These are phyloP conservation scores for Aphyosemion australe DNA, from an alignment of 2,113 vertebrate genomes.

Conservation along the genomic window DNA sequence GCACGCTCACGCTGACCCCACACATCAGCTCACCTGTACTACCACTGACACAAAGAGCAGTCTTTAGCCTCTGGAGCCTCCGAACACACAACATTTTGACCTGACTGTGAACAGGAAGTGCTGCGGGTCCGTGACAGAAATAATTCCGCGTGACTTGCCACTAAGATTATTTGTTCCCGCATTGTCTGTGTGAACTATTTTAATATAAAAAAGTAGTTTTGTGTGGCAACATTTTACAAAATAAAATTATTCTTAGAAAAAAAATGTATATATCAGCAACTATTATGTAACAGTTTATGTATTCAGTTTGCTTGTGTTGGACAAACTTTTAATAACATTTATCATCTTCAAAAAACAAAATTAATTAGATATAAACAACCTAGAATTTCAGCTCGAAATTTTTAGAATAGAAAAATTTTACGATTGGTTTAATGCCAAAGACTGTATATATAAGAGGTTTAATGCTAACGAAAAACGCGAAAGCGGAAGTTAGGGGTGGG, in stretches of 20 bases:
- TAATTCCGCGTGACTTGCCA: neutral
- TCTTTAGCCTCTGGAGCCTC: constrained; percentile 24
- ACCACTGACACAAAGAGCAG: constrained; percentile 9
- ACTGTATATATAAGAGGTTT: too few species aligned
- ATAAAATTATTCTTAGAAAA: neutral
- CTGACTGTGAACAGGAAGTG: constrained; percentile 29
- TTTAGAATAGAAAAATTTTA: too few species aligned
- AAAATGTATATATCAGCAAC: neutral
- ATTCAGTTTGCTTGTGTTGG: neutral
- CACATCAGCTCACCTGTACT: constrained; percentile 14
- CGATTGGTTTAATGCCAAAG: too few species aligned
- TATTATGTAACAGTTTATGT: neutral
- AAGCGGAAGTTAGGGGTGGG: constrained; percentile 23
- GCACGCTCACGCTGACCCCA: accelerated
- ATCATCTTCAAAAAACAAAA: too few species aligned
- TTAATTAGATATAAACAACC: too few species aligned
- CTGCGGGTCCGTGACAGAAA: neutral
- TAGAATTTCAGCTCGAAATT: too few species aligned
- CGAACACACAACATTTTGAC: constrained; percentile 62
- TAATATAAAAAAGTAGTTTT: too few species aligned
- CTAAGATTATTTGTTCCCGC: neutral
- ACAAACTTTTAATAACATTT: too few species aligned
- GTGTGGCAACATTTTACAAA: neutral
- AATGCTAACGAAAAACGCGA: neutral
- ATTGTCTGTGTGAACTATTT: too few species aligned